Conservation (phyloP, 2,113 vertebrate genomes). For the Taxidea taxus region DNA sequence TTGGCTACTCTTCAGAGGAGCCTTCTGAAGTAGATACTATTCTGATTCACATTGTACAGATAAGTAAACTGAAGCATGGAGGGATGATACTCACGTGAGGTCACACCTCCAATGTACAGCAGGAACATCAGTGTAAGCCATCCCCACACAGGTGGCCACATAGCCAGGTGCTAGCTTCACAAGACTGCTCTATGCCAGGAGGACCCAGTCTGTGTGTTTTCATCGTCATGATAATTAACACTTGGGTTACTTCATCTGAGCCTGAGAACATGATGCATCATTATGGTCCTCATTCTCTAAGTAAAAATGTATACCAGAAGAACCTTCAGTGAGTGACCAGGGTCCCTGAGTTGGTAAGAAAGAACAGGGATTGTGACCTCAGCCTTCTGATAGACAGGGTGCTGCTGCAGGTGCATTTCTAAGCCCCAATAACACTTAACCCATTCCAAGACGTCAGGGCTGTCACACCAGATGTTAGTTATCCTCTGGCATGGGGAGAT, state of each 20-base stretch:
- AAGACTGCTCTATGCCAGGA: accelerated
- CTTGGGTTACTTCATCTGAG: background rate
- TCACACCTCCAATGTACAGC: background rate
- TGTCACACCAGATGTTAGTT: background rate
- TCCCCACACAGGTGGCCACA: background rate
- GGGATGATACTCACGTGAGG: background rate
- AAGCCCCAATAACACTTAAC: background rate
- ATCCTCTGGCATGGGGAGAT: background rate
- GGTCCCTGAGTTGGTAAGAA: background rate
- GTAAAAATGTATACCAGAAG: background rate
- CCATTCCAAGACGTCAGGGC: background rate
- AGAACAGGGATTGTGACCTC: background rate
- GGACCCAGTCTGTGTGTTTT: background rate
- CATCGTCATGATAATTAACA: background rate
- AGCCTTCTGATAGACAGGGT: accelerated
- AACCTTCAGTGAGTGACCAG: background rate
- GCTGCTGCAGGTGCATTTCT: accelerated
- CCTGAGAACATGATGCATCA: background rate
- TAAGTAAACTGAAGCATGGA: background rate
- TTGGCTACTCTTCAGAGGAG: background rate
- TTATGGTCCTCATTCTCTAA: background rate
- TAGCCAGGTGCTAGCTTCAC: background rate
- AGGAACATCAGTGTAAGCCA: background rate
- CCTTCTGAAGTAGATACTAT: background rate
- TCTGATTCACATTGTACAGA: background rate